Evolutionary conservation across 2,888 invertebrate genomes (phyloP), one percentile per base, ranked within the genome.

Genomic region (Stratiomys singularior): DNA sequence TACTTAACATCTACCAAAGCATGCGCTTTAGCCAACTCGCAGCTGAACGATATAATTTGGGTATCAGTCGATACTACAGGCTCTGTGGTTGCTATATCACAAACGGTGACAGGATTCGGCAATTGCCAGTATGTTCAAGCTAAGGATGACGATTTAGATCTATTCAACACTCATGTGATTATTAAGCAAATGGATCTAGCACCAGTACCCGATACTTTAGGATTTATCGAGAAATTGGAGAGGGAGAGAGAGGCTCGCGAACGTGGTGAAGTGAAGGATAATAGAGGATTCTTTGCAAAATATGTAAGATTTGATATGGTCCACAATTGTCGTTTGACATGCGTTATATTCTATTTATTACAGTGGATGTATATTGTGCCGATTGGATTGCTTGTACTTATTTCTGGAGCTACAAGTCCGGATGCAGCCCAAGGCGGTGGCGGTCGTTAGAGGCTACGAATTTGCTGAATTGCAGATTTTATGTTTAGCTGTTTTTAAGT

Each of bases 281-380:
- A 97, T 86, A 90, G 97, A 84, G 97, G 98, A 66, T 98, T 99
- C 88, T 90, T 99, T 82, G 96, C 96, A 1, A 99, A 98, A 98
- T 99, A 99, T 89, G 98, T 98, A 90, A 93, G 96, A 89, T 80
- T 56, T 64, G n/a, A n/a, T n/a, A n/a, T n/a, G n/a, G n/a, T n/a
- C n/a, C n/a, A n/a, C n/a, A n/a, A n/a, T n/a, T n/a, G n/a, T n/a
- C n/a, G n/a, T n/a, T n/a, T n/a, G n/a, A n/a, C n/a, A n/a, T n/a
- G n/a, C n/a, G n/a, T n/a, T n/a, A n/a, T n/a, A n/a, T n/a, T n/a
- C n/a, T n/a, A n/a, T n/a, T n/a, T n/a, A n/a, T n/a, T 37, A 81
- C 90, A 98, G 97, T 99, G 98, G 98, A 98, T 99, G 96, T 99
- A 98, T 88, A 97, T 99, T 82, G 94, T 99, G 63, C 98, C 98